Evolutionary conservation across 2,888 invertebrate species (phyloP).

Genomic region (Hemaris fuciformis): DNA sequence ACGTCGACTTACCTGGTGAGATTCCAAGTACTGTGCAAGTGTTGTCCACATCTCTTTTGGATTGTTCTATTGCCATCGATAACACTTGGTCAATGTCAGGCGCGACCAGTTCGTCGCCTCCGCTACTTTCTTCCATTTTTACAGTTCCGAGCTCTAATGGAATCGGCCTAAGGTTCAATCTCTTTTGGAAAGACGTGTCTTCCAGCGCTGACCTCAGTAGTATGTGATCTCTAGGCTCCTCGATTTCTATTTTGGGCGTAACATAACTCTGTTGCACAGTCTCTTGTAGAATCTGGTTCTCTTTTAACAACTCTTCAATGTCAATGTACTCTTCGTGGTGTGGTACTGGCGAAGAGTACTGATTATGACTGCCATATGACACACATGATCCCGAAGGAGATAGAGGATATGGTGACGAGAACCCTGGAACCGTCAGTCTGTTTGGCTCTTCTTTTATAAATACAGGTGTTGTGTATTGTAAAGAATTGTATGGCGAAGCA

Average conservation of each 20-base stretch:
- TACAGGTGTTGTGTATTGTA: slow-evolving; percentile 59
- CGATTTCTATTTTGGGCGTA: slow-evolving; percentile 81
- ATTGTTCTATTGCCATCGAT: slow-evolving; percentile 92
- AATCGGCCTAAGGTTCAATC: slow-evolving; percentile 90
- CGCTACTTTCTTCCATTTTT: slow-evolving; percentile 86
- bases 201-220: slow-evolving; percentile 89
- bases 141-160: slow-evolving; percentile 84
- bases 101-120: slow-evolving; percentile 82
- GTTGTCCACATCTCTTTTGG: slow-evolving; percentile 91
- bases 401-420: slow-evolving; percentile 76
- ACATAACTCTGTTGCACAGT: slow-evolving; percentile 65
- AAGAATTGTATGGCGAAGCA: slow-evolving; percentile 77
- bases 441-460: slow-evolving; percentile 80
- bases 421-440: slow-evolving; percentile 75
- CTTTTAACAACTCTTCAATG: slow-evolving; percentile 82
- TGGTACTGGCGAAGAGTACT: slow-evolving; percentile 77
- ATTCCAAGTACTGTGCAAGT: slow-evolving; percentile 93
- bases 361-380: slow-evolving; percentile 82
- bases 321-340: slow-evolving; percentile 84
- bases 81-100: slow-evolving; percentile 92
- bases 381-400: slow-evolving; percentile 82
- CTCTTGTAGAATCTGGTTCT: slow-evolving; percentile 78
- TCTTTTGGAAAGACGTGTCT: slow-evolving; percentile 92
- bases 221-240: slow-evolving; percentile 85
- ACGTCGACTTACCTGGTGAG: slow-evolving; percentile 91